Percentiles rank a stretch among this genome's conserved stretches.
These are phyloP conservation scores for Centropristis striata DNA, from an alignment of 2,113 vertebrate species.

Conservation along the genomic window DNA sequence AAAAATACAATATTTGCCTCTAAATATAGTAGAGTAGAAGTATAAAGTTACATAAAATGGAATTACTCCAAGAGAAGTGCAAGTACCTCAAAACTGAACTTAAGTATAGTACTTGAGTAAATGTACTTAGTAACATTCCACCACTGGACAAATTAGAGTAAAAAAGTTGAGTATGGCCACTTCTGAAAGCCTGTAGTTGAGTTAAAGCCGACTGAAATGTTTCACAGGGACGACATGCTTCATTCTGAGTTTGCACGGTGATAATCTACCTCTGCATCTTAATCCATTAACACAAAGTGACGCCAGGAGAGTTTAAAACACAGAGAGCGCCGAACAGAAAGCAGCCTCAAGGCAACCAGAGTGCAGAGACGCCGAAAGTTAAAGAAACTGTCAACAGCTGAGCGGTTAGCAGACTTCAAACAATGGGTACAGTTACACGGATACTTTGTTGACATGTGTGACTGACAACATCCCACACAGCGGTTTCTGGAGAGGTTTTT, in stretches of 20 bases:
- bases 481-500: constrained; percentile 14
- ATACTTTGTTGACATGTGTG: constrained; percentile 14
- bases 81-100: no score
- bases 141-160: not conserved
- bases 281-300: not conserved
- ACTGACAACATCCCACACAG: constrained; percentile 14
- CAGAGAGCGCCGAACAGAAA: not conserved
- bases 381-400: constrained; percentile 38
- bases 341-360: constrained; percentile 20
- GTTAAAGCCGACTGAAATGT: not conserved
- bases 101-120: no score
- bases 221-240: no score
- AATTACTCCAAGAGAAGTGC: no score
- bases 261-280: not conserved
- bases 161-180: no score
- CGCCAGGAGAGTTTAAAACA: not conserved
- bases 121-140: no score
- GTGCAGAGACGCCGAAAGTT: constrained; percentile 26
- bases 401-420: constrained; percentile 27
- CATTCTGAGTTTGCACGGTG: not conserved
- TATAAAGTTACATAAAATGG: no score
- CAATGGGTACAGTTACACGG: constrained; percentile 14
- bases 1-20: no score
- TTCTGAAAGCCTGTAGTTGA: fast-evolving
- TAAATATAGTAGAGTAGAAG: no score